Conservation (phyloP, 2,888 invertebrate genomes). For the Lymantria monacha region DNA sequence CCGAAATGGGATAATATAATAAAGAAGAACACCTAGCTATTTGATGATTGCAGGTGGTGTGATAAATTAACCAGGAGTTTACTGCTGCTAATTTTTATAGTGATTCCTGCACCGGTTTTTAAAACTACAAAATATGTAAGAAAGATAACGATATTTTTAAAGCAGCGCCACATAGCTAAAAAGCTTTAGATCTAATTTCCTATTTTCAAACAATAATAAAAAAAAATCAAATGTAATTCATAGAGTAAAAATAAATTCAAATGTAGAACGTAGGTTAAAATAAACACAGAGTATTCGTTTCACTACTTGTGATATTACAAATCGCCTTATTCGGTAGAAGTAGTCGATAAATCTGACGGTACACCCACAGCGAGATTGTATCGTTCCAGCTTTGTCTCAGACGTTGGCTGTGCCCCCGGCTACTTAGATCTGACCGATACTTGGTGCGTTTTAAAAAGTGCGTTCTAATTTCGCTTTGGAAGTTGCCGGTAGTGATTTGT, state of each 20-base stretch:
- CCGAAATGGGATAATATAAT: too few relatives aligned
- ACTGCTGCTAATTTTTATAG: too few relatives aligned
- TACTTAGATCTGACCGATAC: slow-evolving; percentile 63
- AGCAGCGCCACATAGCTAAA: too few relatives aligned
- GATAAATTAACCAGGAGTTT: too few relatives aligned
- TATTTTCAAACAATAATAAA: too few relatives aligned
- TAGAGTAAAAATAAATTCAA: background rate
- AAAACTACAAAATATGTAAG: too few relatives aligned
- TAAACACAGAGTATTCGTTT: slow-evolving; percentile 34
- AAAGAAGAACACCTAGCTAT: too few relatives aligned
- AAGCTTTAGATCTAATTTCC: too few relatives aligned
- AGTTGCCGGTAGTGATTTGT: background rate
- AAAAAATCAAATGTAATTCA: too few relatives aligned
- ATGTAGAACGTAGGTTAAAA: slow-evolving; percentile 22
- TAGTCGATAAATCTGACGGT: slow-evolving; percentile 68
- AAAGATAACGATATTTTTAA: too few relatives aligned
- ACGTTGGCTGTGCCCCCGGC: slow-evolving; percentile 55
- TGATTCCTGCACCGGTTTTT: too few relatives aligned
- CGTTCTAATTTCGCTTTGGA: slow-evolving; percentile 15
- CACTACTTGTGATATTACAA: slow-evolving; percentile 56
- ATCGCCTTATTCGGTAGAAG: slow-evolving; percentile 68
- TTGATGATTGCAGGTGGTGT: too few relatives aligned
- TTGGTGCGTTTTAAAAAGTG: slow-evolving; percentile 51
- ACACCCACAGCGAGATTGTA: slow-evolving; percentile 66
- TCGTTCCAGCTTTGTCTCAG: slow-evolving; percentile 58